Evolutionary conservation across 2,797 vertebrate species (phyloP).

Genomic region (Anguilla megastoma): DNA sequence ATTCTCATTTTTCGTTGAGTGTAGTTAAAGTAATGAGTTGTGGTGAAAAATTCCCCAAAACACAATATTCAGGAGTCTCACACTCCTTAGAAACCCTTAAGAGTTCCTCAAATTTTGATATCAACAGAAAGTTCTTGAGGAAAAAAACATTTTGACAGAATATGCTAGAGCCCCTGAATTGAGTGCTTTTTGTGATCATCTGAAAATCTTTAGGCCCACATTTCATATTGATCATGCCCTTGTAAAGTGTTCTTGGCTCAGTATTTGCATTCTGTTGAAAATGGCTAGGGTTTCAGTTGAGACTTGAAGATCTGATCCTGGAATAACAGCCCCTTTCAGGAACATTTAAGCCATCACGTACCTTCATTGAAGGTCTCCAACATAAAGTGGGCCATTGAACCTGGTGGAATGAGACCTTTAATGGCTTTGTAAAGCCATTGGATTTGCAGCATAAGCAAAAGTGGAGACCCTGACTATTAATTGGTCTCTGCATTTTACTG

Average conservation of each 20-base stretch:
- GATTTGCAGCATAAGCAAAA: no score
- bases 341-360: no score
- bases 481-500: not conserved
- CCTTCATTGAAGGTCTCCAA: not conserved
- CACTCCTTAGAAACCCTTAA: not conserved
- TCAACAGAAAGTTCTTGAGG: no score
- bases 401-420: no score
- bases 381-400: not conserved
- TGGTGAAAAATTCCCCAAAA: not conserved
- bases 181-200: not conserved
- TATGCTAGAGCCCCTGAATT: not conserved
- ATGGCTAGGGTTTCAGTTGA: not conserved
- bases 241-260: not conserved
- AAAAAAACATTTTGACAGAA: no score
- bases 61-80: not conserved
- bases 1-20: not conserved
- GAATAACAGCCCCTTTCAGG: not conserved
- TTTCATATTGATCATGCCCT: not conserved
- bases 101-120: not conserved
- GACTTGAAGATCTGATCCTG: not conserved
- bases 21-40: not conserved
- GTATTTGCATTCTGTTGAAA: not conserved
- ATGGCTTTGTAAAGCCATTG: no score
- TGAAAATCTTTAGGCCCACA: not conserved
- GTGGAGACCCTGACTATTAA: no score